A percentile compares a stretch with the other conserved stretches of the same genome.
Evolutionary conservation across 2,113 vertebrate genomes (phyloP).

Genomic region (Carlito syrichta): DNA sequence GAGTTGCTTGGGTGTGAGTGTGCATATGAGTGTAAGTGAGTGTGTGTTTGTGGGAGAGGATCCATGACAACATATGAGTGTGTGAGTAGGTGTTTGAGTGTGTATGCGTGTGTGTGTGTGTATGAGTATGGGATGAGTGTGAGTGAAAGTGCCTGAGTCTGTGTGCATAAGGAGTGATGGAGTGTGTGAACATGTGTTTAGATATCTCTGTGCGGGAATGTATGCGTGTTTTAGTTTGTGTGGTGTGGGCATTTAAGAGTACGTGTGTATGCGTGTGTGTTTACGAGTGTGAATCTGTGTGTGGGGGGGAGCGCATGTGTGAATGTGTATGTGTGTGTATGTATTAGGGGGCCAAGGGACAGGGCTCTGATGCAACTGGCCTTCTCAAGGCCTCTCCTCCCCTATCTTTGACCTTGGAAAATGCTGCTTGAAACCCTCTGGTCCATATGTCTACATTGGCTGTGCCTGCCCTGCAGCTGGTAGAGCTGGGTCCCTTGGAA

Average conservation of each 20-base stretch:
- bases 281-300: neutral
- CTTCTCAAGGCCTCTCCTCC: neutral
- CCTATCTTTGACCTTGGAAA: neutral
- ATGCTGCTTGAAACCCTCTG: neutral
- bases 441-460: neutral
- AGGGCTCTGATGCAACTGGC: too few species aligned
- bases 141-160: neutral
- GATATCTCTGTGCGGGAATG: neutral
- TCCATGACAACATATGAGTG: neutral
- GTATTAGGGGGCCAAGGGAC: accelerated
- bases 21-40: neutral
- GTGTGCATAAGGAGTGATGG: neutral
- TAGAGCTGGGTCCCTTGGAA: neutral
- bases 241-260: neutral
- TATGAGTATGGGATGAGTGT: neutral
- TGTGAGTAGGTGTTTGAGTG: neutral
- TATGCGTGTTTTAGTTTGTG: neutral
- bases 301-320: neutral
- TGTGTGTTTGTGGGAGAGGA: neutral
- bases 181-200: neutral
- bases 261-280: neutral
- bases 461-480: neutral
- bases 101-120: neutral
- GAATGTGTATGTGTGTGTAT: neutral
- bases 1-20: neutral